Conservation (phyloP, 2,113 vertebrate species). For the Antechinus flavipes region DNA sequence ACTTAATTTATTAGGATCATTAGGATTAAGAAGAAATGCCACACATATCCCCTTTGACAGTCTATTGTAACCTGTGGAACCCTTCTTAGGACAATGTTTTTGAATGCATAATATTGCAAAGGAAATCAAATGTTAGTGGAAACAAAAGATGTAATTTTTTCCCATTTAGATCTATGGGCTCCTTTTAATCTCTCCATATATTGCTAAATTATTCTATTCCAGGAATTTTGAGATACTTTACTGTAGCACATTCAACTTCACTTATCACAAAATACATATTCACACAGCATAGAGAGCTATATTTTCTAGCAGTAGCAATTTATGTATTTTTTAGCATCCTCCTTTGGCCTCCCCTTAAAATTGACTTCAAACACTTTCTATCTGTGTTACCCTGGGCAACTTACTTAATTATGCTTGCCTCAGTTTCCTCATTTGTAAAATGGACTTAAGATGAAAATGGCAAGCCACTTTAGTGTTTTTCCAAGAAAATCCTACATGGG, state of each 20-base stretch:
- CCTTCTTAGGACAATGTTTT: not conserved
- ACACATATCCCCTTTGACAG: not conserved
- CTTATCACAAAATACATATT: not conserved
- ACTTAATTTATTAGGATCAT: not conserved
- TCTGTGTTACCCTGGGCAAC: not conserved
- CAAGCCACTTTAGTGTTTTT: not conserved
- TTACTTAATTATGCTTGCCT: not conserved
- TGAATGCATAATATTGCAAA: not conserved
- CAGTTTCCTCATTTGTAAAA: not conserved
- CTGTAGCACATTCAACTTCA: not conserved
- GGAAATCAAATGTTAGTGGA: not conserved
- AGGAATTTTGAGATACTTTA: not conserved
- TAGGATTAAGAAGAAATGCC: no score
- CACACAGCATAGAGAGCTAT: not conserved
- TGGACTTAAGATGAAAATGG: not conserved
- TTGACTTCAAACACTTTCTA: not conserved
- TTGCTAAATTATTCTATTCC: not conserved
- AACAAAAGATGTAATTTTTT: not conserved
- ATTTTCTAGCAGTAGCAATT: not conserved
- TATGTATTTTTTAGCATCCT: not conserved
- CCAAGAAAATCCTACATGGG: not conserved
- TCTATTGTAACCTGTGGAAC: not conserved
- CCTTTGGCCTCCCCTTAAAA: not conserved
- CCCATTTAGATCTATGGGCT: not conserved
- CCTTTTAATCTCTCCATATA: not conserved